Evolutionary conservation across 2,113 vertebrate genomes (phyloP), one percentile per base, ranked within the genome.

Genomic region (Amphiprion percula): DNA sequence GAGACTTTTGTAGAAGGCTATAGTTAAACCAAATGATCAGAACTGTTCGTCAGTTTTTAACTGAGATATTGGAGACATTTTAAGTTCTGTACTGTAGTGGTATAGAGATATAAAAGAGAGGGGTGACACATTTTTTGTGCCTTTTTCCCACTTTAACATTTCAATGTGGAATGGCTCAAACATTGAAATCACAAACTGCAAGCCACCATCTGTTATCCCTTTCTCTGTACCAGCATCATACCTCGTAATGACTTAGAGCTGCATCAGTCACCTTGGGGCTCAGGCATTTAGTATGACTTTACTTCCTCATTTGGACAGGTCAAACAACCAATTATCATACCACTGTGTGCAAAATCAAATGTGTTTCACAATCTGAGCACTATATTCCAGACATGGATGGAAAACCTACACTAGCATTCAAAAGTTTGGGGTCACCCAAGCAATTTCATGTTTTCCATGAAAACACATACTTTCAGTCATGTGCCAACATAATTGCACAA

Each of bases 151-250:
- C 37, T 60, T 19, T 30, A 41, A 33, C 24, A 77, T 83, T 82
- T 73, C 49, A 69, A 21, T 80, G 88, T 30, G 64, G 30, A 33
- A 37, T 37, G 33, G 7, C 33, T 37, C 30, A 15, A 68, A 49
- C 79, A 85, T 67, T 65, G 49, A 73, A 86, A 71, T 82, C 53
- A 65, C 59, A 66, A 67, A 50, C 56, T 26, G 23, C 44, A 52
- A 68, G 46, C 24, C n/a, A 30, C 79, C 68, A 79, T 83, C 82
- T 74, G 75, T 60, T 76, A 5, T 41, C 30, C 37, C 4, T 53
- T 65, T 70, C 69, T 33, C 56, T 63, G 65, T 30, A 23, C 23
- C 16, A 7, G 60, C 70, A 60, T 73, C 61, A 69, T 58, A 69
- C 23, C 37, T 64, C 11, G 9, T 58, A 33, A 49, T 75, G 78